Percentiles rank a stretch among this genome's conserved stretches.
Evolutionary conservation across 2,888 invertebrate genomes (phyloP).

Genomic region (Tipula helvola): DNA sequence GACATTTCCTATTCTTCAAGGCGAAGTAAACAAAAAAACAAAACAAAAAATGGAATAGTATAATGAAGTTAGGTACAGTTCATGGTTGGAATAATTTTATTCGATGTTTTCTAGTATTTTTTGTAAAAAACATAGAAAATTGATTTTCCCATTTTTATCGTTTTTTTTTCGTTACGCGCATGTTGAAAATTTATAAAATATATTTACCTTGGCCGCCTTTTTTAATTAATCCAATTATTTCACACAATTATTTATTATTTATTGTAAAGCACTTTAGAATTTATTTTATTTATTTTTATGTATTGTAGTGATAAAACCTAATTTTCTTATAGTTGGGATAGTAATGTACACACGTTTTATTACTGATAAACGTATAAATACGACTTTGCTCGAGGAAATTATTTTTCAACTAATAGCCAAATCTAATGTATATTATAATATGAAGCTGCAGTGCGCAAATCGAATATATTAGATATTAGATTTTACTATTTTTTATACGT

Average conservation of each 20-base stretch:
- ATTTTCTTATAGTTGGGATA: background rate
- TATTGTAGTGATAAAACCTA: no score
- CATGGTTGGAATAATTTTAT: background rate
- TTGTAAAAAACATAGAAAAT: background rate
- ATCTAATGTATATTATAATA: background rate
- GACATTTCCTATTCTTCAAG: background rate
- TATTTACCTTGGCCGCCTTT: background rate
- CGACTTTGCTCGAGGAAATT: background rate
- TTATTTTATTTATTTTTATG: background rate
- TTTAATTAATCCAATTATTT: background rate
- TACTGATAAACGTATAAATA: background rate
- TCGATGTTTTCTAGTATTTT: background rate
- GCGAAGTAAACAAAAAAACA: background rate
- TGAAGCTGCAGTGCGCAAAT: background rate
- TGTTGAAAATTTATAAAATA: background rate
- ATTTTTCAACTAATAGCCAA: background rate
- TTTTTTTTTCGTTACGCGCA: background rate
- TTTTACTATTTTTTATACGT: background rate
- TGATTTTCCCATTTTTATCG: background rate
- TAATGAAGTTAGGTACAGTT: background rate
- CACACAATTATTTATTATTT: background rate
- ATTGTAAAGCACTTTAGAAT: background rate
- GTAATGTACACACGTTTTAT: background rate
- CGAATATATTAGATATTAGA: background rate
- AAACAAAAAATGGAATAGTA: background rate